Evolutionary conservation across 2,113 vertebrate genomes (phyloP).

Genomic region (Rynchops niger): DNA sequence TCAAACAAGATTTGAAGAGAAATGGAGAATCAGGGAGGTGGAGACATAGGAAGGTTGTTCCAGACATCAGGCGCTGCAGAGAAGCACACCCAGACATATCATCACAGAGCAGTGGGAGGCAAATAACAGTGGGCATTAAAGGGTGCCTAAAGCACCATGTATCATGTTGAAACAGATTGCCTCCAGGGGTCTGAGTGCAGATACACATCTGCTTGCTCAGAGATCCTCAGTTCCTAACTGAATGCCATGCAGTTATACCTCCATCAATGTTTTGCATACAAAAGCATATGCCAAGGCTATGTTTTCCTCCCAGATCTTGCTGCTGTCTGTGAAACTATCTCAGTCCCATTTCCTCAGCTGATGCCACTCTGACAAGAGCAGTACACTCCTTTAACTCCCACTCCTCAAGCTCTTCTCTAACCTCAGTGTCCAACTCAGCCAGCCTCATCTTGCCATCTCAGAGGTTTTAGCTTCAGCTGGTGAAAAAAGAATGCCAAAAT

Average conservation of each 20-base stretch:
- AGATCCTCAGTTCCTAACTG: not conserved
- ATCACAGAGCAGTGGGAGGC: not conserved
- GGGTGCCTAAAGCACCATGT: not conserved
- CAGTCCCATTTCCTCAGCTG: not conserved
- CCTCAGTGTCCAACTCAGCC: not conserved
- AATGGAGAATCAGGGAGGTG: not conserved
- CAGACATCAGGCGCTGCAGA: not conserved
- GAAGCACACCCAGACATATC: not conserved
- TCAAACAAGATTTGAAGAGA: not conserved
- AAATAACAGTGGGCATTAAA: not conserved
- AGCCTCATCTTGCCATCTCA: not conserved
- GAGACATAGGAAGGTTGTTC: not conserved
- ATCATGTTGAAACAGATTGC: not conserved
- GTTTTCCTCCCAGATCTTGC: not conserved
- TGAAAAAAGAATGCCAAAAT: not conserved
- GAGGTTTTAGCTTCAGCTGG: not conserved
- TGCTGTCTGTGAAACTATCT: not conserved
- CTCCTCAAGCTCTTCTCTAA: not conserved
- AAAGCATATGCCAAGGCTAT: not conserved
- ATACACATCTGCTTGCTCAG: not conserved
- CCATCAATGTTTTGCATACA: not conserved
- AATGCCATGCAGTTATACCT: fast-evolving
- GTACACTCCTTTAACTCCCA: not conserved
- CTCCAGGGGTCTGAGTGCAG: not conserved
- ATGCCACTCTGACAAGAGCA: not conserved